Evolutionary conservation across 2,888 invertebrate species (phyloP), one percentile per base, ranked within the genome.

Genomic region (Parnassius orleans): DNA sequence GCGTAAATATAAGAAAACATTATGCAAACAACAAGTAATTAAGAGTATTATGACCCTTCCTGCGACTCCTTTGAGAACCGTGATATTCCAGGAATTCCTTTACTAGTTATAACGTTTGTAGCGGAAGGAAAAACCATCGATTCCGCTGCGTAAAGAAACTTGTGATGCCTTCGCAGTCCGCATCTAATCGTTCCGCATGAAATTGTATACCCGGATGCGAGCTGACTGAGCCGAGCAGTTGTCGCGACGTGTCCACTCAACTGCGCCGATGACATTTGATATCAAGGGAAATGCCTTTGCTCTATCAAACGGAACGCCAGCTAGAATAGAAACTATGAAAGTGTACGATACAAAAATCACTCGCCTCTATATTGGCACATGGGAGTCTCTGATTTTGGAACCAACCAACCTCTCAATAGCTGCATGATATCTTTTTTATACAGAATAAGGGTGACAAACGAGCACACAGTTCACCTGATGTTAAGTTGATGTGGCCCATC

Each of bases 181-280:
- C 7, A n/a, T 50, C 12, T 15, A 12, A 24, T 57, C 57, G 55
- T 60, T 60, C 48, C 60, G 60, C 60, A n/a, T 54, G 60, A 43
- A 55, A 60, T 42, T 24, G 24, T 60, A 60, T 24, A 60, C 60
- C 60, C 60, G 60, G 60, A 60, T 19, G 60, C 19, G 60, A 19
- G 33, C 44, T n/a, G 19, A 44, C 43, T 42, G 10, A 52, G 58
- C 10, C 58, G 53, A 53, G 59, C 53, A 11, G 51, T 24, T 14
- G 44, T 14, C 44, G 54, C 51, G 41, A 1, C 43, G 14, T 14
- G 15, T 43, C 54, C 10, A 43, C 42, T 43, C 43, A 2, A 54
- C 43, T 43, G 41, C 41, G 10, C 42, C 41, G 42, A 41, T 41
- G 43, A 44, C 14, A 54, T 43, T 48, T n/a, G n/a, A 53, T 42